Conservation (phyloP, 2,797 vertebrate genomes). For the Hapalemur alaotrensis region DNA sequence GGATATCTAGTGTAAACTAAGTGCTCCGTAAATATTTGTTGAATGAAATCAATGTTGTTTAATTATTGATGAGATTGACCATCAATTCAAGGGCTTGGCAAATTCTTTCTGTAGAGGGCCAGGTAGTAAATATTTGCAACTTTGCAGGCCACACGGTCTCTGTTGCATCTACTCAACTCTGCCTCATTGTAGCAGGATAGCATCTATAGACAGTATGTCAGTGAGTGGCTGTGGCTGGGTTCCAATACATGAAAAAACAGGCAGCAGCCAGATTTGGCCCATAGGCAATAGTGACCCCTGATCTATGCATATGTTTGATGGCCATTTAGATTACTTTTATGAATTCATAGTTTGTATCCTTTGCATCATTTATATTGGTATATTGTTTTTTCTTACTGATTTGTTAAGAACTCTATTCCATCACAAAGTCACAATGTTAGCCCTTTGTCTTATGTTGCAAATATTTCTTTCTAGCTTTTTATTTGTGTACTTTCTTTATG, state of each 20-base stretch:
- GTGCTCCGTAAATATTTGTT: not conserved
- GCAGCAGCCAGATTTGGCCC: not conserved
- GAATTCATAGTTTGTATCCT: not conserved
- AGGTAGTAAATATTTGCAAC: not conserved
- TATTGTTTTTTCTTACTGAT: not conserved
- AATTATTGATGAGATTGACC: not conserved
- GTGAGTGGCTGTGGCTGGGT: not conserved
- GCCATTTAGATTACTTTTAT: not conserved
- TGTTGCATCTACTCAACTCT: not conserved
- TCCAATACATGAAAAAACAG: not conserved
- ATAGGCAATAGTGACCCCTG: not conserved
- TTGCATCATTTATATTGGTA: not conserved
- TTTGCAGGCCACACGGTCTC: not conserved
- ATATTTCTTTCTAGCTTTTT: not conserved
- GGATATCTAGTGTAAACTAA: not conserved
- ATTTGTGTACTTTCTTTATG: constrained; percentile 3
- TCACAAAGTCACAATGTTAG: not conserved
- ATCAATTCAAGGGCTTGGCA: not conserved
- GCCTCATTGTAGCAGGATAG: not conserved
- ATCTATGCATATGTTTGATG: not conserved
- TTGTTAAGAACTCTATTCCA: not conserved
- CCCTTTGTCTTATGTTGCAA: not conserved
- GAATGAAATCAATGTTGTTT: not conserved
- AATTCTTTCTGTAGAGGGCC: not conserved
- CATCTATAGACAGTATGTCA: not conserved